Percentiles rank a stretch among this genome's conserved stretches.
Evolutionary conservation across 2,888 invertebrate species (phyloP).

Genomic region (Sarcophaga rosellei): DNA sequence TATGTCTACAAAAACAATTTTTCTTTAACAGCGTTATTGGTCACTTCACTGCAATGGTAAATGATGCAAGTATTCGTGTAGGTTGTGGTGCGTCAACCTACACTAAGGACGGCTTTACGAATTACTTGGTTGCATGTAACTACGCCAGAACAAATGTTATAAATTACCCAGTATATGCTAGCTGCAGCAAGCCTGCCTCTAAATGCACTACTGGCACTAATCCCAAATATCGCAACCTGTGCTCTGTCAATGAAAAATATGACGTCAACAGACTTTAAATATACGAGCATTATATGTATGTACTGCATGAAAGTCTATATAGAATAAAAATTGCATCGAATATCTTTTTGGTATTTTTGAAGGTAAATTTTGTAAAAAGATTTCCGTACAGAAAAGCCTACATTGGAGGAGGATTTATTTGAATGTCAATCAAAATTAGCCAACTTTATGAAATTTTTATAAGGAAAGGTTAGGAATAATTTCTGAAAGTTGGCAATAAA

Average conservation of each 20-base stretch:
- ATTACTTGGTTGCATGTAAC: slow-evolving; percentile 73
- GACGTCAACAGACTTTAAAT: neutral
- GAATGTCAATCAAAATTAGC: too few species aligned
- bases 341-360: too few species aligned
- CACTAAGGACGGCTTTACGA: slow-evolving; percentile 16
- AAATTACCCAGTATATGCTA: slow-evolving; percentile 72
- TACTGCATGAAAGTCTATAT: neutral
- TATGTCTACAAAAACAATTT: neutral
- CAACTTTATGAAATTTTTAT: too few species aligned
- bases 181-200: slow-evolving; percentile 32
- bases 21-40: slow-evolving; percentile 69
- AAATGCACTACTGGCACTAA: slow-evolving; percentile 20
- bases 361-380: too few species aligned
- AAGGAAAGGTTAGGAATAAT: too few species aligned
- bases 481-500: too few species aligned
- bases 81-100: slow-evolving; percentile 71
- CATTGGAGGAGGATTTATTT: too few species aligned
- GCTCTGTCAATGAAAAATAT: slow-evolving; percentile 20
- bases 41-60: slow-evolving; percentile 74
- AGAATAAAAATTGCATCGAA: neutral
- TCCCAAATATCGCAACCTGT: slow-evolving; percentile 21
- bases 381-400: too few species aligned
- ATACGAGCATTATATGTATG: too few species aligned
- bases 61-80: slow-evolving; percentile 72
- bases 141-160: slow-evolving; percentile 72